Evolutionary conservation across 1,140 invertebrate species (phyloP), one percentile per base, ranked within the genome.

Genomic region (Muscidifurax raptorellus): DNA sequence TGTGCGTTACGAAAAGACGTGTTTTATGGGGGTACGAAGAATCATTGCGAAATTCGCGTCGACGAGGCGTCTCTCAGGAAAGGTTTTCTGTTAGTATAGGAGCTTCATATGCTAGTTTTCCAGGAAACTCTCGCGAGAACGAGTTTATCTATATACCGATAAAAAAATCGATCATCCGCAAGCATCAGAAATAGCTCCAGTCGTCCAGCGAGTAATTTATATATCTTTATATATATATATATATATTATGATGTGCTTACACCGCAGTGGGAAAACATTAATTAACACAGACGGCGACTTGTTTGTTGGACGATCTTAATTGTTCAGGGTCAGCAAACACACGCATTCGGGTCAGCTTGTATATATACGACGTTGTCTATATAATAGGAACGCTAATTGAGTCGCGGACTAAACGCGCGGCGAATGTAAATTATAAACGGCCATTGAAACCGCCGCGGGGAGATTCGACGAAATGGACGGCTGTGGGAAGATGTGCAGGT

Each of bases 351-450:
- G 32, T 74, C 75, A 59, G 44, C 32, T 52, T 27, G 18, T 80
- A 9, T 1, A n/a, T 3, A 4, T 22, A 67, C 66, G 66, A 67
- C 25, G 66, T 7, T 3, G 18, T 59, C 52, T 13, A 28, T 18
- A n/a, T n/a, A n/a, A n/a, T 22, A 30, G 27, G 59, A 18, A 36
- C 30, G 40, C 67, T 84, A 74, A 84, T 84, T 79, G 76, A 64
- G 13, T 64, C 28, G 30, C 69, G 47, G 1, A 78, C 30, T 78
- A 78, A 83, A 77, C 15, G 32, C 27, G 18, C 15, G 4, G 7
- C 74, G 40, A 84, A 64, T 64, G 59, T 77, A 67, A 77, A 83
- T 77, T 83, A 83, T 32, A 77, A 67, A 67, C 30, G 25, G n/a
- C 52, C 44, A 76, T 76, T 76, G 40, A 66, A 75, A 44, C 28